A percentile compares a stretch with the other conserved stretches of the same genome.
These are phyloP conservation scores for Hippocampus zosterae DNA, from an alignment of 2,113 vertebrate species.

Conservation along the genomic window DNA sequence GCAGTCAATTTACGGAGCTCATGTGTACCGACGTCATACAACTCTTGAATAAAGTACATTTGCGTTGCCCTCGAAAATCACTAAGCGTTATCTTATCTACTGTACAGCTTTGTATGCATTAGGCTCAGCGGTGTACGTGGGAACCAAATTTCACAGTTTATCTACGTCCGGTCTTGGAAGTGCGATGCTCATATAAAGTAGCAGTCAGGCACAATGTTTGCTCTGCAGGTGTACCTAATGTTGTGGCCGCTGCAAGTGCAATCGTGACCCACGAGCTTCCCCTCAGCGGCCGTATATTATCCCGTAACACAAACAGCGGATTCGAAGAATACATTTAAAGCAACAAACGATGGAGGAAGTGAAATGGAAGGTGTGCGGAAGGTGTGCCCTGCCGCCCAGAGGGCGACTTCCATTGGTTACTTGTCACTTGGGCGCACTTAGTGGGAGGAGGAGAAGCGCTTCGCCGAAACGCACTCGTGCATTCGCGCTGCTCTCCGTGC, in stretches of 20 bases:
- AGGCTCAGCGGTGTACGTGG: too few species aligned
- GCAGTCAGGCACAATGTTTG: too few species aligned
- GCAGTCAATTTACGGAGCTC: too few species aligned
- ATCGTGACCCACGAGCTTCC: too few species aligned
- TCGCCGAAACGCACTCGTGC: constrained; percentile 9
- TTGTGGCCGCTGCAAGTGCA: neutral
- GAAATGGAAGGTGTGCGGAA: neutral
- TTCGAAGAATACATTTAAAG: neutral
- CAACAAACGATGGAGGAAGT: neutral
- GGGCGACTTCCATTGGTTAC: constrained; percentile 28
- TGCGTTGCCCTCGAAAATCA: too few species aligned
- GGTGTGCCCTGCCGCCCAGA: constrained; percentile 19
- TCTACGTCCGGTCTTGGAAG: too few species aligned
- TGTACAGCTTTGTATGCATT: too few species aligned
- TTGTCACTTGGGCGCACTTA: constrained; percentile 22
- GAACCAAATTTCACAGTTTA: too few species aligned
- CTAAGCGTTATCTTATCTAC: too few species aligned
- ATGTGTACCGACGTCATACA: too few species aligned
- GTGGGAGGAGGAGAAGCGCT: constrained; percentile 9
- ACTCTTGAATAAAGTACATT: too few species aligned
- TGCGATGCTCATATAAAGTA: too few species aligned
- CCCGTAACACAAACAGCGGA: neutral
- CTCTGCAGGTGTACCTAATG: neutral
- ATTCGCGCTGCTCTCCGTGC: constrained; percentile 13
- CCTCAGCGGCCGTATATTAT: neutral